Base-by-base conservation (phyloP, 2,888 invertebrate species). In the Mythimna impura region DNA sequence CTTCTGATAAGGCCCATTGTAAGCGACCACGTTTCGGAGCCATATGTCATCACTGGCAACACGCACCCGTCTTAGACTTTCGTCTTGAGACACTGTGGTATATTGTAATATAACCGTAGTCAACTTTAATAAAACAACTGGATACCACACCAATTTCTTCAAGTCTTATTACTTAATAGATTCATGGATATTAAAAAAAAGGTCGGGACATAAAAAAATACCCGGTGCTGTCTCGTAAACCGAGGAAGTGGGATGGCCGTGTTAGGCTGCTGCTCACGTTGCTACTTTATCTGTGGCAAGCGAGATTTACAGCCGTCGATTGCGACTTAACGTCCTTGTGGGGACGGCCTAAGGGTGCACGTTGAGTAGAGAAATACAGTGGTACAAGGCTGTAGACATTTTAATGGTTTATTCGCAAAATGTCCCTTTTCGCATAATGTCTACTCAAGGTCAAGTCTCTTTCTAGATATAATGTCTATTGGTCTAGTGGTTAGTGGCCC, bases 191-290 rank as follows among this genome's bases (percentile, higher is more conserved):
- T 79, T 80, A 78, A 84, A 82, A 74, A 75, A 78, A 74, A 73
- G 76, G 80, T 71, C 57, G 47, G 55, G 17, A 54, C 66, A 81
- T 83, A 81, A 86, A 85, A 25, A 83, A 74, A 77, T 82, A 68
- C 74, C 70, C 47, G 50, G 55, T 77, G 70, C 80, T 78, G 73
- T 82, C 81, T 84, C 84, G 82, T 86, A 86, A 88, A 89, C 76
- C 76, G 64, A 78, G 79, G 78, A 83, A 86, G 83, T 80, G 84
- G 85, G 86, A 86, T 85, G 85, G 73, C 73, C 1, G 70, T 52
- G 82, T 92, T 90, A 88, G 88, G 82, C 81, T 91, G 88, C 92
- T 76, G 70, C 88, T 87, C 93, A 92, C 93, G 93, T 91, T 73
- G 83, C 80, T 87, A 86, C 87, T 91, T 90, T 92, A 93, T 91